A percentile compares a stretch with the other conserved stretches of the same genome.
Evolutionary conservation across 2,888 invertebrate species (phyloP).

Genomic region (Nasonovia ribisnigri): DNA sequence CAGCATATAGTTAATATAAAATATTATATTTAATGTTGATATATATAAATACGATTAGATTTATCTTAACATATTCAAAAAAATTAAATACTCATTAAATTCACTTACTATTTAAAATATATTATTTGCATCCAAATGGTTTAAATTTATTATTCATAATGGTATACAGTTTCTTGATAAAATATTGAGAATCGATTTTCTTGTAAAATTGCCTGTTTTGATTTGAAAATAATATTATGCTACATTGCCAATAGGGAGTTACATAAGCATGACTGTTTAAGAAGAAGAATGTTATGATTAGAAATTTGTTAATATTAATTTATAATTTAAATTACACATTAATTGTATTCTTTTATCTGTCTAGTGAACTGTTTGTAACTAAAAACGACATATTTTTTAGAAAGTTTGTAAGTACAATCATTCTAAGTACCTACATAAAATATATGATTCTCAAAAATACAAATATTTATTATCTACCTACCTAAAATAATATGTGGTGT

Average conservation of each 20-base stretch:
- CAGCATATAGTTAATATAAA: neutral
- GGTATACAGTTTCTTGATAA: neutral
- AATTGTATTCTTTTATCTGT: neutral
- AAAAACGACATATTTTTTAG: neutral
- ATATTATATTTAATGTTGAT: neutral
- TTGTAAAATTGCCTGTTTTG: neutral
- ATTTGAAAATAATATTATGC: neutral
- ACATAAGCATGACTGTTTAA: neutral
- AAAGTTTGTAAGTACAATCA: neutral
- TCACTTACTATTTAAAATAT: neutral
- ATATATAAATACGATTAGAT: no score
- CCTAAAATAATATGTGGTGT: neutral
- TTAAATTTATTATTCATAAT: neutral
- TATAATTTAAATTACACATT: neutral
- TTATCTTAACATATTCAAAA: neutral
- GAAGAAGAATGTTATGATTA: neutral
- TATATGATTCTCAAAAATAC: neutral
- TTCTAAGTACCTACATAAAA: neutral
- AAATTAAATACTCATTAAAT: neutral
- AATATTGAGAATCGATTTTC: neutral
- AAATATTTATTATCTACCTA: neutral
- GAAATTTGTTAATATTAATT: neutral
- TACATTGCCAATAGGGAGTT: neutral
- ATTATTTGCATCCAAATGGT: neutral
- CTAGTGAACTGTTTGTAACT: neutral